Conservation (phyloP, 2,113 vertebrate genomes). For the Corvus cornix region DNA sequence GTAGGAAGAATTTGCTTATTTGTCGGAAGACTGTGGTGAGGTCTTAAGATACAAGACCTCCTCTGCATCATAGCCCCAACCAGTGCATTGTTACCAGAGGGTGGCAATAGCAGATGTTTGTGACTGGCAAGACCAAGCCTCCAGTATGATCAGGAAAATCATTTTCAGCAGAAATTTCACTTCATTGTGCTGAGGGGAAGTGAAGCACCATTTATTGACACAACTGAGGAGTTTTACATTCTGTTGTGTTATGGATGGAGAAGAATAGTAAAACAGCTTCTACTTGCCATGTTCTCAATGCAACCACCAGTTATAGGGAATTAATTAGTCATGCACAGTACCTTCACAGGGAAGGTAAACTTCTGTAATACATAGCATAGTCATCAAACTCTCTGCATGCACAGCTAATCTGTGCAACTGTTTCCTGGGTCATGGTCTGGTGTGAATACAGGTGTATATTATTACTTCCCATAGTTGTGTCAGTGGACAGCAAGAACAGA, state of each 20-base stretch:
- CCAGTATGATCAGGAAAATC: slow-evolving; percentile 5
- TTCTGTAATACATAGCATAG: not conserved
- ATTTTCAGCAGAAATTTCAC: slow-evolving; percentile 40
- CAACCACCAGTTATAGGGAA: slow-evolving; percentile 14
- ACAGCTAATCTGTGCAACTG: not conserved
- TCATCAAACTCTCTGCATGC: not conserved
- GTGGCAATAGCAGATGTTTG: not conserved
- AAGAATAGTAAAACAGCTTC: slow-evolving; percentile 55
- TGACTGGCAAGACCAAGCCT: slow-evolving; percentile 39
- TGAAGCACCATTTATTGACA: slow-evolving; percentile 51
- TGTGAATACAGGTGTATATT: not conserved
- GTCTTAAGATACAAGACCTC: not conserved
- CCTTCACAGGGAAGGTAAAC: not conserved
- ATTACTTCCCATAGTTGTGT: not conserved
- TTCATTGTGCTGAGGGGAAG: slow-evolving; percentile 50
- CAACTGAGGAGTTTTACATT: slow-evolving; percentile 40
- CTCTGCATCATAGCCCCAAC: not conserved
- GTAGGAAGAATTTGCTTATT: not conserved
- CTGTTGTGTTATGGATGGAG: slow-evolving; percentile 29
- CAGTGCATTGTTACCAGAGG: not conserved
- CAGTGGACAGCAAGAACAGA: not conserved
- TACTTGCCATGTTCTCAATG: slow-evolving; percentile 13
- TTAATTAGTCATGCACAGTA: slow-evolving; percentile 45
- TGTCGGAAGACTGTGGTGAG: not conserved
- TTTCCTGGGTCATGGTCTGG: not conserved